phyloP scores from a whole-genome alignment of 2,888 invertebrate species.

The Trissolcus brochymenae region DNA sequence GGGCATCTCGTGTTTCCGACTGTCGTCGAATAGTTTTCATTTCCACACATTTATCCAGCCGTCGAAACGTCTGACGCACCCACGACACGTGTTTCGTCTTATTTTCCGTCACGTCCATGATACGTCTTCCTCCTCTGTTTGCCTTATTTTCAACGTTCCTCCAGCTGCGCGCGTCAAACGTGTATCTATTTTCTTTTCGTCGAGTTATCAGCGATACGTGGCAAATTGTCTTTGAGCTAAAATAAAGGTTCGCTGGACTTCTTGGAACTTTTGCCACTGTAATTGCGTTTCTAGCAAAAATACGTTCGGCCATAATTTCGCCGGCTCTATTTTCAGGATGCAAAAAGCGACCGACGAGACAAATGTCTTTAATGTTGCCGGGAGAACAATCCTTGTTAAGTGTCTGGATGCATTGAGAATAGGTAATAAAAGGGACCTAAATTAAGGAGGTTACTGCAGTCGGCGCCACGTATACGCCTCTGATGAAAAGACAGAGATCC shows the following conservation, averaged over 20 bases:
- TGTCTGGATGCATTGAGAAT: conserved; percentile 13
- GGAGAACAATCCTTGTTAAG: conserved; percentile 47
- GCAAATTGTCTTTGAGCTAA: conserved; percentile 36
- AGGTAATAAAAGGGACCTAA: conserved; percentile 41
- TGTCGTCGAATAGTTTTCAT: conserved; percentile 32
- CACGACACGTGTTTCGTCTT: conserved; percentile 36
- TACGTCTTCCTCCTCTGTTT: conserved; percentile 23
- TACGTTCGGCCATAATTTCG: conserved; percentile 28
- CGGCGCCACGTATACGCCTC: conserved; percentile 10
- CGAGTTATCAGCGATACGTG: conserved; percentile 40
- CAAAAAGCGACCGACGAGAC: conserved; percentile 32
- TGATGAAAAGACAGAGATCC: conserved; percentile 12
- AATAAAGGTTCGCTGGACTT: conserved; percentile 25
- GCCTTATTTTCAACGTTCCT: conserved; percentile 24
- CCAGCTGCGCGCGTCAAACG: conserved; percentile 38
- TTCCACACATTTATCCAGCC: conserved; percentile 25
- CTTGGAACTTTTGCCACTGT: conserved; percentile 21
- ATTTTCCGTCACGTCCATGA: conserved; percentile 34
- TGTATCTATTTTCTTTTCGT: conserved; percentile 42
- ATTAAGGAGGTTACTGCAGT: conserved; percentile 46
- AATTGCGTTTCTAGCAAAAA: conserved; percentile 29
- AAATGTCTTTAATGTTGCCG: conserved; percentile 39
- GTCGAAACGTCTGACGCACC: conserved; percentile 18
- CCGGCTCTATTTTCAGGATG: conserved; percentile 39
- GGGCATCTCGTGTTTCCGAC: conserved; percentile 13